Evolutionary conservation across 2,888 invertebrate species (phyloP).

Genomic region (Erynnis tages): DNA sequence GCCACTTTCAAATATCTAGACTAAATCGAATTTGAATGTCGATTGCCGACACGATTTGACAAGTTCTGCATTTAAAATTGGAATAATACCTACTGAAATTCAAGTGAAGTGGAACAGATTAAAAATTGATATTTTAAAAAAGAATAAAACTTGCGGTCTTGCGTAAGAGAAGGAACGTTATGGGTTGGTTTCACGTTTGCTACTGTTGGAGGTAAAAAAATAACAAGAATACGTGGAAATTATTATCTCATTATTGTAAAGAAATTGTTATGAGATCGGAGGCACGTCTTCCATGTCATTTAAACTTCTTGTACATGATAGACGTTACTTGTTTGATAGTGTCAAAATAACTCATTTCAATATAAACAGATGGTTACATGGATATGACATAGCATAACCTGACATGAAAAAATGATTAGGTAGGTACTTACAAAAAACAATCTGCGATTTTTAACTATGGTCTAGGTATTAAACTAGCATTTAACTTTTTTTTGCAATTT

Average conservation of each 20-base stretch:
- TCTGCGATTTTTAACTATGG: no score
- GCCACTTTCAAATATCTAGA: constrained; percentile 43
- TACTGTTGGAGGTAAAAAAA: constrained; percentile 6
- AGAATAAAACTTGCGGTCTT: no score
- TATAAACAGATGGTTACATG: no score
- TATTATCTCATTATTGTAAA: not conserved
- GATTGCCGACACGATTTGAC: constrained; percentile 29
- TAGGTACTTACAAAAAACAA: no score
- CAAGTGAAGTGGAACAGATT: constrained; percentile 24
- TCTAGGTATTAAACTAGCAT: no score
- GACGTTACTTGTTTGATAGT: not conserved
- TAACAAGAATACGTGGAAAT: constrained; percentile 5
- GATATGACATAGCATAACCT: no score
- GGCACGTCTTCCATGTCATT: not conserved
- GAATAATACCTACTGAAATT: constrained; percentile 23
- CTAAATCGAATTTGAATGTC: constrained; percentile 33
- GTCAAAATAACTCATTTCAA: no score
- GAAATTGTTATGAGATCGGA: not conserved
- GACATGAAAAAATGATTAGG: no score
- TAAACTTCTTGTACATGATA: no score
- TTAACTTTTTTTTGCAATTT: no score
- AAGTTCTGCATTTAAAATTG: constrained; percentile 25
- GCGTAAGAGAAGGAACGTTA: not conserved
- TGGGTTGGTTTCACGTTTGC: constrained; percentile 1
- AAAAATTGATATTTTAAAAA: constrained; percentile 8